Conservation (phyloP, 2,888 invertebrate genomes). For the Lasioglossum figueresi region DNA sequence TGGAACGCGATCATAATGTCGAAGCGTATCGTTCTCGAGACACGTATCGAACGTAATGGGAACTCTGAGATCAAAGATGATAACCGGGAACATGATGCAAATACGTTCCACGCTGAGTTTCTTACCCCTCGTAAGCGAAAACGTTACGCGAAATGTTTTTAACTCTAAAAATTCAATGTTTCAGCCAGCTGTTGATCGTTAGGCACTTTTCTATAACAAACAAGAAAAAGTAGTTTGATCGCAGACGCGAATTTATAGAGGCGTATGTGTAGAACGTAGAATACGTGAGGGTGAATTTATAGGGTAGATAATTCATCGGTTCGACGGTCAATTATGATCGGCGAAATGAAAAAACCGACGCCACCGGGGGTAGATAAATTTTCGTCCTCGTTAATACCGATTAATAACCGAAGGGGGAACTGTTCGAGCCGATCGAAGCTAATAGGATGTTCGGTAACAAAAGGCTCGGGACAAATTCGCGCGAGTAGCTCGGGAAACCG, state of each 20-base stretch:
- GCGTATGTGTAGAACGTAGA: conserved; percentile 32
- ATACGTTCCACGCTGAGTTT: background rate
- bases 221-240: background rate
- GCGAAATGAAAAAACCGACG: conserved; percentile 38
- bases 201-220: background rate
- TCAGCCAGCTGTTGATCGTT: background rate
- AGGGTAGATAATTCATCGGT: conserved; percentile 37
- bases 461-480: conserved; percentile 10
- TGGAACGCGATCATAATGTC: conserved; percentile 53
- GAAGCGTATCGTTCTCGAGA: conserved; percentile 48
- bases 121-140: background rate
- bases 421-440: background rate
- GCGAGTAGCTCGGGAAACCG: background rate
- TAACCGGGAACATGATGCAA: conserved; percentile 15
- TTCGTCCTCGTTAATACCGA: conserved; percentile 39
- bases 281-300: conserved; percentile 39
- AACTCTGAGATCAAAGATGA: conserved; percentile 43
- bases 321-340: conserved; percentile 34
- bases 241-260: conserved; percentile 35
- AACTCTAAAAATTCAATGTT: background rate
- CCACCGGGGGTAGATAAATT: conserved; percentile 31
- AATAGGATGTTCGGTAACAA: conserved; percentile 16
- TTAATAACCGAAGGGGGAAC: conserved; percentile 35
- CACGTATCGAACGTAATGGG: conserved; percentile 48
- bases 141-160: background rate